Evolutionary conservation across 2,797 vertebrate species (phyloP).

Genomic region (Intellagama lesueurii): DNA sequence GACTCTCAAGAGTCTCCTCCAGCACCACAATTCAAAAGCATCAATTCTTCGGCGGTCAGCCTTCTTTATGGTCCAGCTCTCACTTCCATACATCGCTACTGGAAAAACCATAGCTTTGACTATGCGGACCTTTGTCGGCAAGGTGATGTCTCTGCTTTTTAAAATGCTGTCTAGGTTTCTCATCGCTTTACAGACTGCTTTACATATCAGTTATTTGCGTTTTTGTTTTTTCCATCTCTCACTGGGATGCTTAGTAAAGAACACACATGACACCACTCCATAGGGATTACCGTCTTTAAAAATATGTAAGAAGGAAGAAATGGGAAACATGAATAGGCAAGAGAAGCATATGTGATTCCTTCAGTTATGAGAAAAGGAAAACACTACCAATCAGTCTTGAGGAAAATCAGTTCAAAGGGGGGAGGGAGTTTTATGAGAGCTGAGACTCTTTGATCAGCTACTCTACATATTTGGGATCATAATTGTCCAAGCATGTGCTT

Average conservation of each 20-base stretch:
- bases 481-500: neutral
- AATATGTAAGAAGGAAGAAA: neutral
- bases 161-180: no score
- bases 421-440: neutral
- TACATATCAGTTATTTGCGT: neutral
- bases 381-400: neutral
- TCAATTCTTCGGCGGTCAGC: no score
- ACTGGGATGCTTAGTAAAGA: neutral
- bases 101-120: no score
- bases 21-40: no score
- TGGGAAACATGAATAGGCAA: neutral
- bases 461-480: neutral
- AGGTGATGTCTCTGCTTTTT: no score
- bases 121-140: no score
- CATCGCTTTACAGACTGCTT: neutral
- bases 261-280: neutral
- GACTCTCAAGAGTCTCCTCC: no score
- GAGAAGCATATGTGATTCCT: neutral
- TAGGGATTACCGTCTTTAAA: neutral
- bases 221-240: neutral
- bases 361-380: neutral
- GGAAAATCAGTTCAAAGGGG: neutral
- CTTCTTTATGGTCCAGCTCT: no score
- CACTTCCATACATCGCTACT: no score
- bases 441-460: neutral